These are phyloP conservation scores for Anguilla obscura DNA, from an alignment of 2,797 vertebrate species.

Conservation along the genomic window DNA sequence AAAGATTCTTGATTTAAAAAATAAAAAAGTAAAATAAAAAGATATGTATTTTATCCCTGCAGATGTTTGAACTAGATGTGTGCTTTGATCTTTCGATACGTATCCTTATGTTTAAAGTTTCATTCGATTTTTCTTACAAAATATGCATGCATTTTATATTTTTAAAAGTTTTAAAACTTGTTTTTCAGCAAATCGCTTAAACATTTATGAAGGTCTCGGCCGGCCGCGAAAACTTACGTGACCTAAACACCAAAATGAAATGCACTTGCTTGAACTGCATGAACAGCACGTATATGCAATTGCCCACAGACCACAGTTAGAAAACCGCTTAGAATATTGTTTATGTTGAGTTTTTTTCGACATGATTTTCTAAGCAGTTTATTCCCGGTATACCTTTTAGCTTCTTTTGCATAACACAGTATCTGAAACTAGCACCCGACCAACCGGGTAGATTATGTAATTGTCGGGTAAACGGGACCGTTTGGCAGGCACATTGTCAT, in stretches of 20 bases:
- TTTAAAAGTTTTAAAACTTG: not conserved
- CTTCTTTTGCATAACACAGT: not conserved
- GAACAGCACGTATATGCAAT: not conserved
- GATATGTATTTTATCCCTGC: conserved; percentile 39
- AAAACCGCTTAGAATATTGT: not conserved
- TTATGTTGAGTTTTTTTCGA: not conserved
- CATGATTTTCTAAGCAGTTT: not conserved
- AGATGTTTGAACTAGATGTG: conserved; percentile 50
- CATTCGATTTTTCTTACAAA: not conserved
- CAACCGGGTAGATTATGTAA: too few relatives aligned
- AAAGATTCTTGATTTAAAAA: conserved; percentile 61
- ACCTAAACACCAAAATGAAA: not conserved
- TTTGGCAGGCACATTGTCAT: too few relatives aligned
- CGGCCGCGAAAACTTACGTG: not conserved
- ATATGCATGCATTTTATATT: not conserved
- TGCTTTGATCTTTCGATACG: not conserved
- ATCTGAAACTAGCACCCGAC: too few relatives aligned
- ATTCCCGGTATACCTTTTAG: not conserved
- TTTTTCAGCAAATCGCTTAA: not conserved
- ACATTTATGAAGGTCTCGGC: not conserved
- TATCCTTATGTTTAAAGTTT: not conserved
- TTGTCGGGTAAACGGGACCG: too few relatives aligned
- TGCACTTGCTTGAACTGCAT: not conserved
- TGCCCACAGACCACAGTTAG: not conserved
- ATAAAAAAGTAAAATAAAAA: conserved; percentile 50